phyloP scores from a whole-genome alignment of 2,113 vertebrate genomes.

The Montifringilla adamsi region DNA sequence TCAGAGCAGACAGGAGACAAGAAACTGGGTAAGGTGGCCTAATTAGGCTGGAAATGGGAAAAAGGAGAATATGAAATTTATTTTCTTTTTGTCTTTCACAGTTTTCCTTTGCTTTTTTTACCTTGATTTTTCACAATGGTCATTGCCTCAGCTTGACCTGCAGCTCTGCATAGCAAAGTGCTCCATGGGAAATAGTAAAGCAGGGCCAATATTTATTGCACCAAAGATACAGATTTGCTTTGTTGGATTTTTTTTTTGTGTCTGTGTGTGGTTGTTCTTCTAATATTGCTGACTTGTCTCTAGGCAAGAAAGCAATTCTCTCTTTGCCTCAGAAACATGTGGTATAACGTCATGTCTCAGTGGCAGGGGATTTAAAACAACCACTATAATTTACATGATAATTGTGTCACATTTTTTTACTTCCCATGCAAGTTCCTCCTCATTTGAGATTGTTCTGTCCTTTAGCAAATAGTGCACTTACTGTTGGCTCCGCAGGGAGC shows the following conservation, averaged over 20 bases:
- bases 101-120: not conserved
- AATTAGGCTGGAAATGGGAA: not conserved
- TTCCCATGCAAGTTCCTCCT: slow-evolving; percentile 15
- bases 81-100: not conserved
- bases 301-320: slow-evolving; percentile 48
- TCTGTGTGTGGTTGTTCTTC: not conserved
- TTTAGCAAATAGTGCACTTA: slow-evolving; percentile 9
- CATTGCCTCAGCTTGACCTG: not conserved
- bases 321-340: slow-evolving; percentile 23
- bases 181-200: not conserved
- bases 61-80: not conserved
- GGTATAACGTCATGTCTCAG: slow-evolving; percentile 16
- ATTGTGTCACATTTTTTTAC: slow-evolving; percentile 46
- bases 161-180: not conserved
- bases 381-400: slow-evolving; percentile 50
- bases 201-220: not conserved
- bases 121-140: not conserved
- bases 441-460: slow-evolving; percentile 7
- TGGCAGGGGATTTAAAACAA: slow-evolving; percentile 45
- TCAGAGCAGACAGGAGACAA: not conserved
- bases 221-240: not conserved
- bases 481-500: slow-evolving; percentile 23
- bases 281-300: slow-evolving; percentile 29
- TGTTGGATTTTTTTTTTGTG: not conserved
- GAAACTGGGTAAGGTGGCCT: not conserved